phyloP scores from a whole-genome alignment of 92 coral and sea anemone species.

The Epizoanthus scotinus region DNA sequence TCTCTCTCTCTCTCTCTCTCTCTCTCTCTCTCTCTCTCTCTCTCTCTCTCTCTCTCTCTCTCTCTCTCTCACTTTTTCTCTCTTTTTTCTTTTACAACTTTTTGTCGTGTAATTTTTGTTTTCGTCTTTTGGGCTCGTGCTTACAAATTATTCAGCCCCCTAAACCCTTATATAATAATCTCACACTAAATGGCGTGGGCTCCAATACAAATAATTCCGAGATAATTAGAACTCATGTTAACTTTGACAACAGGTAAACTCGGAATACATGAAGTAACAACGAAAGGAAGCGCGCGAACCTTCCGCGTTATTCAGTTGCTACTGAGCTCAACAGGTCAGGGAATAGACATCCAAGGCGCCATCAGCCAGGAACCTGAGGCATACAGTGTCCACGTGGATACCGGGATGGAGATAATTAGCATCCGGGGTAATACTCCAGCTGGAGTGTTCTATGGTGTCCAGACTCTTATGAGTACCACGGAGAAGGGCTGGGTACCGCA shows the following conservation, averaged over 20 bases:
- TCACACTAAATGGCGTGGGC: too few relatives aligned
- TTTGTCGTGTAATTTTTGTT: too few relatives aligned
- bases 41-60: too few relatives aligned
- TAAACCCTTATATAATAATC: too few relatives aligned
- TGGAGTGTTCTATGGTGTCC: conserved; percentile 74
- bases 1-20: too few relatives aligned
- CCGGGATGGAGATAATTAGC: conserved; percentile 55
- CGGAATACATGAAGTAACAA: conserved; percentile 54
- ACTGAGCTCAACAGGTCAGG: conserved; percentile 23
- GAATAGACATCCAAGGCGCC: conserved; percentile 40
- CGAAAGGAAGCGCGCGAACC: conserved; percentile 32
- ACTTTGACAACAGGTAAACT: conserved; percentile 38
- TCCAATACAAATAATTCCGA: neutral
- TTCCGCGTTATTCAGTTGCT: conserved; percentile 59
- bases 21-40: too few relatives aligned
- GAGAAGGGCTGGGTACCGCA: conserved; percentile 59
- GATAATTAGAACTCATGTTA: neutral
- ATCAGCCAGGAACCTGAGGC: conserved; percentile 39
- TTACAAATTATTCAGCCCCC: too few relatives aligned
- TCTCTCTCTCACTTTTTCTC: too few relatives aligned
- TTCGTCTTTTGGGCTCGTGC: too few relatives aligned
- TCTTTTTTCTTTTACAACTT: too few relatives aligned
- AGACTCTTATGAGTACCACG: conserved; percentile 67
- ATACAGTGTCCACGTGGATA: conserved; percentile 56
- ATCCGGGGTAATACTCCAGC: conserved; percentile 56